Evolutionary conservation across 2,113 vertebrate genomes (phyloP).

Genomic region (Heteronetta atricapilla): DNA sequence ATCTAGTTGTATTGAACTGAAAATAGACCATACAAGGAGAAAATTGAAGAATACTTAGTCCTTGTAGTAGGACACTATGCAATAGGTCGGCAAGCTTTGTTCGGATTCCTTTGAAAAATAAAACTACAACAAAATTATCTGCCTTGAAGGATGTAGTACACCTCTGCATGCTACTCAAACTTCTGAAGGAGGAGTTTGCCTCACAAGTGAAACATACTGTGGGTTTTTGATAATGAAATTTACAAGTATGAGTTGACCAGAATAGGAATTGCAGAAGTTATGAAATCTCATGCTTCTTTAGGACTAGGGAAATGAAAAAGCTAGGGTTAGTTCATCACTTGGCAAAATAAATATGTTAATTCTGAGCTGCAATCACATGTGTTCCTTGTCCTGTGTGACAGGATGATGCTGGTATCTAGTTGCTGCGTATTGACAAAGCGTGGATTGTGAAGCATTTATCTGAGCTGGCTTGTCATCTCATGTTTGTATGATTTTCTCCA

Average conservation of each 20-base stretch:
- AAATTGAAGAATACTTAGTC: slow-evolving; percentile 1
- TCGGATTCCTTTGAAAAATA: background rate
- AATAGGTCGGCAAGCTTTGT: background rate
- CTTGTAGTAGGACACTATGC: background rate
- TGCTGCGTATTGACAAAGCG: background rate
- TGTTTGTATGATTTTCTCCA: background rate
- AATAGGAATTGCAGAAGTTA: background rate
- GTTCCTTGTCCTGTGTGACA: background rate
- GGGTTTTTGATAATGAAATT: background rate
- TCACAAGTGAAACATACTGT: background rate
- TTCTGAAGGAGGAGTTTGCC: background rate
- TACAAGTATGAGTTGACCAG: background rate
- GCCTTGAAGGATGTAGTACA: background rate
- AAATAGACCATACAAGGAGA: slow-evolving; percentile 57
- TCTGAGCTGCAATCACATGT: background rate
- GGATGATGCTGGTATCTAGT: background rate
- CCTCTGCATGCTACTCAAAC: background rate
- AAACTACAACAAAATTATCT: background rate
- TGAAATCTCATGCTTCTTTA: background rate
- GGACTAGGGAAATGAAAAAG: fast-evolving
- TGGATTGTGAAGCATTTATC: background rate
- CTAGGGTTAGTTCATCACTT: background rate
- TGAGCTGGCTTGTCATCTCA: background rate
- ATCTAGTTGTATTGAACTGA: slow-evolving; percentile 38
- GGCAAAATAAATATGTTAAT: background rate